Percentiles rank a stretch among this genome's conserved stretches.
These are phyloP conservation scores for Mythimna vitellina DNA, from an alignment of 2,888 invertebrate species.

Conservation along the genomic window DNA sequence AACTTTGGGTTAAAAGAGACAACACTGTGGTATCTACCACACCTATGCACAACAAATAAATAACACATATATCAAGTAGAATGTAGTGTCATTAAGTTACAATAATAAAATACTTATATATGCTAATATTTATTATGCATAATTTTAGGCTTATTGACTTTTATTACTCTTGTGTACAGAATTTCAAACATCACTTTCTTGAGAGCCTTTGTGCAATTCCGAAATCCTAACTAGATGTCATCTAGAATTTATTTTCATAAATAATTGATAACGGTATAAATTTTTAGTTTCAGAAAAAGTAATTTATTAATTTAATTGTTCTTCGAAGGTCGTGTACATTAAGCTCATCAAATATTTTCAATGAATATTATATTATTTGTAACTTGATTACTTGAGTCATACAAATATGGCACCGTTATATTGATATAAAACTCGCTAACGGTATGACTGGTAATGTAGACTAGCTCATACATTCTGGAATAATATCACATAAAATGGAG, in stretches of 20 bases:
- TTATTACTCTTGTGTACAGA: no score
- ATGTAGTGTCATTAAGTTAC: no score
- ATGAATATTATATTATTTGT: not conserved
- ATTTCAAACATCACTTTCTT: no score
- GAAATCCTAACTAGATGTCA: not conserved
- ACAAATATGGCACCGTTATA: not conserved
- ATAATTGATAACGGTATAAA: not conserved
- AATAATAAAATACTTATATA: no score
- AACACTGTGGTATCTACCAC: no score
- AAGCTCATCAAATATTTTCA: not conserved
- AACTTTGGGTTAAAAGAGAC: no score
- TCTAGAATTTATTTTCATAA: not conserved
- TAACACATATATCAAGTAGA: no score
- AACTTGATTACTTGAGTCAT: not conserved
- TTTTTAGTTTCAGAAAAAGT: not conserved
- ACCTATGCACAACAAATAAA: no score
- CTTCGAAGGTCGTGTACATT: no score
- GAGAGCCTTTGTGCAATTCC: not conserved
- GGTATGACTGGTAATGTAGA: not conserved
- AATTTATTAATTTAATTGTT: not conserved
- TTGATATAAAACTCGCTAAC: not conserved
- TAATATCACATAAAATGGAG: constrained; percentile 16
- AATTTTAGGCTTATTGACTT: no score
- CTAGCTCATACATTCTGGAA: not conserved
- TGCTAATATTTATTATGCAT: no score